A percentile compares a stretch with the other conserved stretches of the same genome.
Evolutionary conservation across 2,113 vertebrate species (phyloP).

Genomic region (Elachura formosa): DNA sequence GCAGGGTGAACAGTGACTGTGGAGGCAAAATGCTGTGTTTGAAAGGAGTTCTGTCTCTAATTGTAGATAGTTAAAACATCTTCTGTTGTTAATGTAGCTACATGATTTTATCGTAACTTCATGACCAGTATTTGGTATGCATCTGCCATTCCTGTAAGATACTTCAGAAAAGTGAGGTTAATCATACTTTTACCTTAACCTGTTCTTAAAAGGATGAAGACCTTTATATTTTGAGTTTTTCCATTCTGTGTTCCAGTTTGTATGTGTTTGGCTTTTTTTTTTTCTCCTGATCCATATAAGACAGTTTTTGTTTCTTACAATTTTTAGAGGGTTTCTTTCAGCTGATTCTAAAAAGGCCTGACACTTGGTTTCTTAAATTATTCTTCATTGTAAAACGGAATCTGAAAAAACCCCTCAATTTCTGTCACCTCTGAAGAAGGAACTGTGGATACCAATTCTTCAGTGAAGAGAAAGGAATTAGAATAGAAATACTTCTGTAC

Average conservation of each 20-base stretch:
- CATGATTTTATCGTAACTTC: background rate
- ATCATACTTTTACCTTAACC: background rate
- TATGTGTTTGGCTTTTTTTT: background rate
- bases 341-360: background rate
- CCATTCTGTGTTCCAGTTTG: background rate
- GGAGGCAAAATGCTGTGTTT: background rate
- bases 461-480: background rate
- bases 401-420: background rate
- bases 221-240: background rate
- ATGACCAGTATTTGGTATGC: background rate
- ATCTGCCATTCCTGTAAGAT: background rate
- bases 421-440: background rate
- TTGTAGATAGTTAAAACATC: background rate
- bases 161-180: background rate
- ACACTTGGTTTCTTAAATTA: background rate
- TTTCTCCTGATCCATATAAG: background rate
- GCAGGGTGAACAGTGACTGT: background rate
- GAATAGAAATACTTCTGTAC: background rate
- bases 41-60: background rate
- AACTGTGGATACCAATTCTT: background rate
- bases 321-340: background rate
- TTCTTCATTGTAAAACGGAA: background rate
- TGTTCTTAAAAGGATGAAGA: background rate
- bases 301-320: background rate
- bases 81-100: background rate